These are phyloP conservation scores for Eurystomus gularis DNA, from an alignment of 2,113 vertebrate species.

Conservation along the genomic window DNA sequence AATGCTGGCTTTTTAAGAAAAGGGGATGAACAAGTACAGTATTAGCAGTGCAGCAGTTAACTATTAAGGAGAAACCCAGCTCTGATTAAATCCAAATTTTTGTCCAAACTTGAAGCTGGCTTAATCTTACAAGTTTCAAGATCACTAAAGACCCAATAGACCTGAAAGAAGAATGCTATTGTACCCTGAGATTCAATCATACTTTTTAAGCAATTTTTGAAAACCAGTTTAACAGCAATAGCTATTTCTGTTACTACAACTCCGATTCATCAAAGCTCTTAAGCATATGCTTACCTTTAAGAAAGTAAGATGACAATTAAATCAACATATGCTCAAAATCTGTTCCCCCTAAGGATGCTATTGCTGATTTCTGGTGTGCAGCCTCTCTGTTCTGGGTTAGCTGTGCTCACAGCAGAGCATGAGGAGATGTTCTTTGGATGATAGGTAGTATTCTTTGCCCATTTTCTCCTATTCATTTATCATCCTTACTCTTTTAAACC, in stretches of 20 bases:
- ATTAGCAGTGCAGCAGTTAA: not conserved
- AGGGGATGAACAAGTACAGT: fast-evolving
- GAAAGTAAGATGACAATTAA: not conserved
- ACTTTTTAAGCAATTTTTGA: not conserved
- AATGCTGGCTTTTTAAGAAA: not conserved
- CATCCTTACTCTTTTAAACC: not conserved
- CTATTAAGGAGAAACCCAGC: not conserved
- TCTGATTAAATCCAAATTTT: not conserved
- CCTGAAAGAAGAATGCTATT: not conserved
- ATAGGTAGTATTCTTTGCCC: not conserved
- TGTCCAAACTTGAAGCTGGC: not conserved
- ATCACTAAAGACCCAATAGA: not conserved
- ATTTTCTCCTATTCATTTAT: not conserved
- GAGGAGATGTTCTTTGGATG: not conserved
- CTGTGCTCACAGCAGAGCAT: not conserved
- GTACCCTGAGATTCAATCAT: not conserved
- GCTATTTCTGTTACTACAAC: not conserved
- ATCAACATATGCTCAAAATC: not conserved
- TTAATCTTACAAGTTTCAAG: not conserved
- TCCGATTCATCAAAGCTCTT: not conserved
- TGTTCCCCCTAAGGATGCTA: not conserved
- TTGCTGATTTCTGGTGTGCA: not conserved
- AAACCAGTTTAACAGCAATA: not conserved
- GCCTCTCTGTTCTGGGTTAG: not conserved
- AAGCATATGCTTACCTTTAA: not conserved